Base-by-base conservation (phyloP, 2,797 vertebrate species). In the Peromyscus aztecus region DNA sequence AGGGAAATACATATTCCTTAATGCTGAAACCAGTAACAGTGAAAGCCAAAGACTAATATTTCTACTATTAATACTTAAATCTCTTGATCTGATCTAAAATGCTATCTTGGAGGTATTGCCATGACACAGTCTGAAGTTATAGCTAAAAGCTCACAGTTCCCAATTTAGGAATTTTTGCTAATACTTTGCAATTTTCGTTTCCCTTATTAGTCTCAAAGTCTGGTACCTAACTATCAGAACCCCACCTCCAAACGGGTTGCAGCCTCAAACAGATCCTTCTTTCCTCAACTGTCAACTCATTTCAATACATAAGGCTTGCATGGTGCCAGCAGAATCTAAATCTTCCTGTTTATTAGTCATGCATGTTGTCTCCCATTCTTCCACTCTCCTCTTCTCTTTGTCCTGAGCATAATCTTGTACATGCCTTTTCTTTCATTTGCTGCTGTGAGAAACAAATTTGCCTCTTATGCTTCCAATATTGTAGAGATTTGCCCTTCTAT, bases 341-440 rank as follows among this genome's bases (percentile, higher is more conserved):
- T 37, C 57, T 16, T 12, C 8, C 0, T 76, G 8, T 16, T 13
- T 10, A 27, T 10, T n/a, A 14, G 9, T 10, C n/a, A 55, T 27
- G 3, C 6, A 2, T 14, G 29, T 21, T 4, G 6, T 27, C 23
- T 46, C n/a, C 8, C 69, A 37, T 0, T 13, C 10, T 14, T 9
- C 1, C n/a, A 57, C 14, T 6, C 46, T 84, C 49, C 63, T 80
- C 4, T 63, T 65, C 21, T 57, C 6, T 90, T 63, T 17, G 73
- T 29, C 52, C 77, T 46, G 9, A n/a, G 55, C 1, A 61, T 5
- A 76, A n/a, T 29, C 4, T 34, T 52, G 0, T 57, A 7, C 1
- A 7, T 65, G 21, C 0, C 6, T 2, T 21, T 89, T 75, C 46
- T 40, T 24, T 81, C 7, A 24, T 49, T n/a, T 75, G 46, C 24